Percentiles rank a stretch among this genome's conserved stretches.
Evolutionary conservation across 2,113 vertebrate genomes (phyloP).

Genomic region (Polypterus senegalus): DNA sequence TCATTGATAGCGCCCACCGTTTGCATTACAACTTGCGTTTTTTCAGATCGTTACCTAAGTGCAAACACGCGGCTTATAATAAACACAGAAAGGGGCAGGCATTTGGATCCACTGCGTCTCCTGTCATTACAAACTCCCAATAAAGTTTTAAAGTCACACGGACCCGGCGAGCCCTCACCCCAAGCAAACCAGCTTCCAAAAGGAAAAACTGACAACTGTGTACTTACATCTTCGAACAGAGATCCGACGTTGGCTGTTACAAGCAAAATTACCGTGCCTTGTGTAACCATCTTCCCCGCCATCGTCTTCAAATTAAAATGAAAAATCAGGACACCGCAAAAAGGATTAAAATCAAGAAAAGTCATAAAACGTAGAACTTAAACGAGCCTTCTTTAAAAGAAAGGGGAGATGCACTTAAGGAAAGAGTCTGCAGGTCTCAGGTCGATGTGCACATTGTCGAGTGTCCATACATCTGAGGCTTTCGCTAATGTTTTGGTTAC

Average conservation of each 20-base stretch:
- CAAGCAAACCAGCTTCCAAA: constrained; percentile 4
- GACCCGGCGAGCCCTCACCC: neutral
- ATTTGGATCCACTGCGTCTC: too few species aligned
- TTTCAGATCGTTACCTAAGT: too few species aligned
- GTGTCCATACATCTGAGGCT: constrained; percentile 26
- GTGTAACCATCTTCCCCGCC: constrained; percentile 63
- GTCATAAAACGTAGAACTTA: constrained; percentile 18
- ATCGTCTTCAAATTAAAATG: constrained; percentile 38
- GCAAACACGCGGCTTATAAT: too few species aligned
- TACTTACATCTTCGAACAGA: constrained; percentile 86
- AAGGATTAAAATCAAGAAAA: constrained; percentile 10
- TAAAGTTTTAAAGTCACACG: too few species aligned
- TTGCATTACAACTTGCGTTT: too few species aligned
- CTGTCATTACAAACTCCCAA: too few species aligned
- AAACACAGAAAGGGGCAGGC: too few species aligned
- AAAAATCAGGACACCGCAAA: constrained; percentile 17
- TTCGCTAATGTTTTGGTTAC: constrained; percentile 22
- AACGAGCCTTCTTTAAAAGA: constrained; percentile 20
- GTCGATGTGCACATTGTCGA: constrained; percentile 47
- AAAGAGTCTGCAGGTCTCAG: constrained; percentile 32
- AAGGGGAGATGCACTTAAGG: constrained; percentile 11
- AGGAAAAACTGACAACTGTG: constrained; percentile 25
- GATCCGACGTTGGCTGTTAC: constrained; percentile 91
- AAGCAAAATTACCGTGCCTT: constrained; percentile 70
- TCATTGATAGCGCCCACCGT: too few species aligned